These are phyloP conservation scores for Prunella fulvescens DNA, from an alignment of 2,113 vertebrate genomes.

Conservation along the genomic window DNA sequence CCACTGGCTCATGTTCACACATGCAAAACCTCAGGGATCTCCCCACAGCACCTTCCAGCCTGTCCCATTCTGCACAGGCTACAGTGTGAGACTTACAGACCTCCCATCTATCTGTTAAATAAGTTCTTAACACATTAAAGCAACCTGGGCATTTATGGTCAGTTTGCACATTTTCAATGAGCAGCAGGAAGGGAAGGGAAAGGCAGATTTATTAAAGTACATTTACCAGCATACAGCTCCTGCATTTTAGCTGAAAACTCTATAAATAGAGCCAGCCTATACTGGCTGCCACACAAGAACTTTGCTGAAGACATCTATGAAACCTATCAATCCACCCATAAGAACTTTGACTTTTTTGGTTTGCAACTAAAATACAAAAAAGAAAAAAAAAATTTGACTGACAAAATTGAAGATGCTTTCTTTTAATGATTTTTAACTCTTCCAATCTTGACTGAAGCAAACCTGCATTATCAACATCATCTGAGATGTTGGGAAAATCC, in stretches of 20 bases:
- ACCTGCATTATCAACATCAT: not conserved
- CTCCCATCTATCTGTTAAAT: rapidly evolving
- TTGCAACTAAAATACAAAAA: not conserved
- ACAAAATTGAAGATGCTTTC: not conserved
- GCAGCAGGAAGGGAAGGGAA: not conserved
- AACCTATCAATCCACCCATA: not conserved
- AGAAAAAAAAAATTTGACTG: not conserved
- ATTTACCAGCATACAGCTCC: not conserved
- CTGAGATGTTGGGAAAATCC: not conserved
- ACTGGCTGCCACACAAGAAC: not conserved
- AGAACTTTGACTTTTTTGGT: not conserved
- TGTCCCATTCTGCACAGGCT: not conserved
- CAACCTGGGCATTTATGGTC: not conserved
- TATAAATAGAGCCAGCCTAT: not conserved
- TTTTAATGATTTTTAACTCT: not conserved
- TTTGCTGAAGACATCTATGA: not conserved
- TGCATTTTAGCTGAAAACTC: not conserved
- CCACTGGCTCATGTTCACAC: not conserved
- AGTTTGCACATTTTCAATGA: not conserved
- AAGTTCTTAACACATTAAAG: not conserved
- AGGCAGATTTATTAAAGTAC: not conserved
- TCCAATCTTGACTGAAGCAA: not conserved
- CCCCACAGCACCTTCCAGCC: not conserved
- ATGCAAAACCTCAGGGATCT: not conserved
- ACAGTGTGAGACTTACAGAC: rapidly evolving